These are phyloP conservation scores for Drosophila bunnanda DNA, from an alignment of 2,888 invertebrate genomes.

Conservation along the genomic window DNA sequence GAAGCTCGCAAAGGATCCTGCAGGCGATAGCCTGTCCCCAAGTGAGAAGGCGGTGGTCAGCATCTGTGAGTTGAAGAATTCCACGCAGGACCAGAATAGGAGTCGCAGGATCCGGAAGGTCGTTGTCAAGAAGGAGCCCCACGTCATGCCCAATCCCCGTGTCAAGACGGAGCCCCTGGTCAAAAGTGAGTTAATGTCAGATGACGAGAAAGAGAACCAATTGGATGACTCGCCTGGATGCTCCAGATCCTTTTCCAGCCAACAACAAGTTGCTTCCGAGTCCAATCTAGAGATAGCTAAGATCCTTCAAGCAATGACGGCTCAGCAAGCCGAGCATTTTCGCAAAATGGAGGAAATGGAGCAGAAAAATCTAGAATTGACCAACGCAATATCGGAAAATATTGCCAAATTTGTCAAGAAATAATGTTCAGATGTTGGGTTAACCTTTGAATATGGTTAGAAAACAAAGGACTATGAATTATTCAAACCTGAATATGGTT, in stretches of 20 bases:
- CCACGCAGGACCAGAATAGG: background rate
- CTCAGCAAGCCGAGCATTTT: background rate
- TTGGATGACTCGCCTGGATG: background rate
- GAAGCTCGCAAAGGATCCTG: background rate
- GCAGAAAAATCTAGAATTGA: background rate
- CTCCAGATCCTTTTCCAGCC: no score
- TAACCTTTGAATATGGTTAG: background rate
- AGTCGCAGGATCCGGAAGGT: background rate
- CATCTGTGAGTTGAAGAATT: background rate
- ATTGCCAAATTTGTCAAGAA: background rate
- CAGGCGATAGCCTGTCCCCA: background rate
- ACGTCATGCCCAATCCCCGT: background rate
- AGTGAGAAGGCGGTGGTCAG: background rate
- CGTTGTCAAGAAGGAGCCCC: background rate
- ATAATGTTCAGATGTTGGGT: background rate
- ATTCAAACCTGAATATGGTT: background rate
- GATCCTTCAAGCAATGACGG: background rate
- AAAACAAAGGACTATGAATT: background rate
- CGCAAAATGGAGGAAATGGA: background rate
- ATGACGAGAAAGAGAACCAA: background rate
- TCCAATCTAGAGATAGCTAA: background rate
- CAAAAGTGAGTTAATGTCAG: background rate
- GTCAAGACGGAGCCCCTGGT: background rate
- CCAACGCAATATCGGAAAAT: background rate
- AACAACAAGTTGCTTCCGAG: background rate